Base-by-base conservation (phyloP, 2,113 vertebrate species). In the Rhinolophus ferrumequinum region DNA sequence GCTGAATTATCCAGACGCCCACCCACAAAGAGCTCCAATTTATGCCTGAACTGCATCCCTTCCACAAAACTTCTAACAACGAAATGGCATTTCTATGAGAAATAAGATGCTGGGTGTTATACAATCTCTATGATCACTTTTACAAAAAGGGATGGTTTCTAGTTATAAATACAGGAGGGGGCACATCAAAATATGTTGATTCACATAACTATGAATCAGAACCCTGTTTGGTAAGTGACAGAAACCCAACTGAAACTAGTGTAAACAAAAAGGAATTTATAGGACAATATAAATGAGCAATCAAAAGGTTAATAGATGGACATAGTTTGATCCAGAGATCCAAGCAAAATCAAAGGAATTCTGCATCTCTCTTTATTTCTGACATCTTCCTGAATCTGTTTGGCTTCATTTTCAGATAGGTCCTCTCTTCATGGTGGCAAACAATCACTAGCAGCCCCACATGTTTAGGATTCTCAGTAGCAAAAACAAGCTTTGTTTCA, bases 191-290 rank as follows among this genome's bases (percentile, higher is more conserved):
- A 76, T 58, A 70, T 9, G 54, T 84, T 44, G 30, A 85, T 21
- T 90, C 19, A 70, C 52, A 76, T 79, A 95, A 84, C n/a, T 58
- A 35, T 70, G 44, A 75, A 69, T 66, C 75, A 92, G 58, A 88
- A 83, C 50, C 76, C 33, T 58, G 2, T n/a, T 30, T 28, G 35
- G 18, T 8, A 54, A 62, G 13, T 7, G 13, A 90, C 64, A 94
- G 44, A 83, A 95, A 85, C 16, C 4, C 72, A 90, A 24, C 16
- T 72, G 6, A 47, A 66, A 80, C 16, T 33, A 28, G 19, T 28
- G 14, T 50, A 88, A 75, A 79, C 44, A 93, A 90, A 75, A 62
- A 52, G 7, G 13, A 76, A 66, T 58, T 50, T 66, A 12, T 18
- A 72, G 16, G 38, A 60, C 54, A 50, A 38, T 41, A 52, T 54